Conservation (phyloP, 2,888 invertebrate species). For the Darwinula stevensoni region DNA sequence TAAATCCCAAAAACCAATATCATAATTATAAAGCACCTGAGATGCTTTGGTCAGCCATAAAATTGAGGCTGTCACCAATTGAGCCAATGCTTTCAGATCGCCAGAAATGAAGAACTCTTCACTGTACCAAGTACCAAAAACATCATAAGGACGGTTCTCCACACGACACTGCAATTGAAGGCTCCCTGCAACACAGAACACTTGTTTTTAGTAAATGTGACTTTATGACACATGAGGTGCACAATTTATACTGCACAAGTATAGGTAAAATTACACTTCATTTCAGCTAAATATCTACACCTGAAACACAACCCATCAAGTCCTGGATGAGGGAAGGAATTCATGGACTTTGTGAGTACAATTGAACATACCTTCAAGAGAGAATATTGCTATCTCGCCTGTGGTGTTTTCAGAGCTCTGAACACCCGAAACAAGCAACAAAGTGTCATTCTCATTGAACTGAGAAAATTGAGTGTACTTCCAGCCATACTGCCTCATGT, state of each 20-base stretch:
- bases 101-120: conserved; percentile 48
- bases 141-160: conserved; percentile 53
- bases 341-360: no score
- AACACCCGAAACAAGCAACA: conserved; percentile 51
- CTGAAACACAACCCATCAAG: no score
- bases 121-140: conserved; percentile 68
- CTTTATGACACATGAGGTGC: no score
- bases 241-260: no score
- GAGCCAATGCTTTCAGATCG: conserved; percentile 45
- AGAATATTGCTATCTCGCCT: conserved; percentile 64
- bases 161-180: conserved; percentile 40
- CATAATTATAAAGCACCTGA: no score
- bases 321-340: no score
- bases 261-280: no score
- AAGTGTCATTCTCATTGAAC: conserved; percentile 47
- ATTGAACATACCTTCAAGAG: conserved; percentile 34
- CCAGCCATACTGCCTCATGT: conserved; percentile 54
- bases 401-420: conserved; percentile 50
- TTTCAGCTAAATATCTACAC: no score
- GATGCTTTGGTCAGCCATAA: conserved; percentile 54
- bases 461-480: conserved; percentile 61
- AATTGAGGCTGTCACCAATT: conserved; percentile 34
- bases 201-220: no score
- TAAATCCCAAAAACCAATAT: no score
- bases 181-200: conserved; percentile 24